Percentiles rank a stretch among this genome's conserved stretches.
These are phyloP conservation scores for rabbit (Oryctolagus cuniculus) DNA, from an alignment of 2,113 vertebrate genomes.

Conservation along the genomic window DNA sequence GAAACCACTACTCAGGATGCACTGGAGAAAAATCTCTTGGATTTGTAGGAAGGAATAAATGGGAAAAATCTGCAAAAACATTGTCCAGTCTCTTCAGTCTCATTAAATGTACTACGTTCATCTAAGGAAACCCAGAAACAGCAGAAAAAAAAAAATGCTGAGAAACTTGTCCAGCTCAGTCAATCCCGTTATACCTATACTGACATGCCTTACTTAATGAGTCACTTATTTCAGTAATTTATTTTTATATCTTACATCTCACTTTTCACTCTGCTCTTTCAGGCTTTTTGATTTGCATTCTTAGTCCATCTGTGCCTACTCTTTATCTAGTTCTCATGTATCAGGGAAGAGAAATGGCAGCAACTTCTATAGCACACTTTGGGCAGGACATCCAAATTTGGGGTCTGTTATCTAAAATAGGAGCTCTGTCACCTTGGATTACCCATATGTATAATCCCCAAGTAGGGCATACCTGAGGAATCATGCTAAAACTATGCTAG, in stretches of 20 bases:
- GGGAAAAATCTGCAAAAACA: conserved; percentile 7
- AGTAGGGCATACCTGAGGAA: not conserved
- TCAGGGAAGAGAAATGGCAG: not conserved
- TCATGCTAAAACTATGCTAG: not conserved
- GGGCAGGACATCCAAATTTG: not conserved
- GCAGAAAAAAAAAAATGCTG: not conserved
- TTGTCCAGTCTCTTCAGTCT: not conserved
- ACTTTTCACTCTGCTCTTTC: not conserved
- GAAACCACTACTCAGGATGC: not conserved
- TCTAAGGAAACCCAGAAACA: not conserved
- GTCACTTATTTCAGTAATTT: not conserved
- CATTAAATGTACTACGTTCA: not conserved
- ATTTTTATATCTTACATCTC: not conserved
- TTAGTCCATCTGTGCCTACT: not conserved
- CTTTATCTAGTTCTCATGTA: not conserved
- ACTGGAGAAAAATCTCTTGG: not conserved
- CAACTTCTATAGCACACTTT: not conserved
- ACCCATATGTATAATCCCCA: not conserved
- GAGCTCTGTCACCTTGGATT: not conserved
- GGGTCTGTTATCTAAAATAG: not conserved
- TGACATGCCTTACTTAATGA: not conserved
- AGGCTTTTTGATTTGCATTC: not conserved
- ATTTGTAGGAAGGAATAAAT: conserved; percentile 6
- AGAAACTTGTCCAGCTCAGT: not conserved
- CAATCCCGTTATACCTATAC: not conserved